These are phyloP conservation scores for Scolanthus callimorphus DNA, from an alignment of 92 coral and sea anemone species.

Conservation along the genomic window DNA sequence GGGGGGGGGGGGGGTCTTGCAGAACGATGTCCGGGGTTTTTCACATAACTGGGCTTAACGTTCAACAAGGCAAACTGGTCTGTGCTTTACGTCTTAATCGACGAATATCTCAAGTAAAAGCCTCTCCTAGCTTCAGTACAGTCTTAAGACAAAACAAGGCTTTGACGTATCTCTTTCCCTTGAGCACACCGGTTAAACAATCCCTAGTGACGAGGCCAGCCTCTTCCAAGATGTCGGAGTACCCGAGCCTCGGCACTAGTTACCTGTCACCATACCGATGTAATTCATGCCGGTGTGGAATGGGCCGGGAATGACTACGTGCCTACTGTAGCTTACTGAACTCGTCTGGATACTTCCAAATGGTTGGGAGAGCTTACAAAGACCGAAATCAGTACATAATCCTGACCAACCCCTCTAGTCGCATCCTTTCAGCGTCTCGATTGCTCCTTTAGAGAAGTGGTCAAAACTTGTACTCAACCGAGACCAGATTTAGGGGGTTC, in stretches of 20 bases:
- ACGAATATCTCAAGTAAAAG: no score
- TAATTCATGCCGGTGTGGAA: conserved; percentile 50
- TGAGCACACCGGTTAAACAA: conserved; percentile 26
- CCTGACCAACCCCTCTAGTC: conserved; percentile 51
- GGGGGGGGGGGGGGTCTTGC: no score
- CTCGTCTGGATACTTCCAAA: conserved; percentile 56
- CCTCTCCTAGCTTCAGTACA: no score
- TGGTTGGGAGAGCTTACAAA: conserved; percentile 51
- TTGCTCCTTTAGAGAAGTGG: no score
- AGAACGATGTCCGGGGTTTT: no score
- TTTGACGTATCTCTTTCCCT: conserved; percentile 38
- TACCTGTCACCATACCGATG: conserved; percentile 35
- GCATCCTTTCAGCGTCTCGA: conserved; percentile 31
- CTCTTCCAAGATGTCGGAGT: conserved; percentile 39
- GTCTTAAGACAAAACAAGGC: conserved; percentile 42
- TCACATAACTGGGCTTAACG: no score
- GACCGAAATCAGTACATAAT: conserved; percentile 27
- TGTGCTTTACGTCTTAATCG: no score
- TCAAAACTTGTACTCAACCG: no score
- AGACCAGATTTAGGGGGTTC: no score
- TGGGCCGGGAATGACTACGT: conserved; percentile 44
- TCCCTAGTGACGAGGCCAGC: conserved; percentile 55
- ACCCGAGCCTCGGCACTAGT: conserved; percentile 43
- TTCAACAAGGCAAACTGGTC: no score
- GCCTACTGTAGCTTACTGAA: conserved; percentile 23